Conservation (phyloP, 2,797 vertebrate species). For the Hylomyscus alleni region DNA sequence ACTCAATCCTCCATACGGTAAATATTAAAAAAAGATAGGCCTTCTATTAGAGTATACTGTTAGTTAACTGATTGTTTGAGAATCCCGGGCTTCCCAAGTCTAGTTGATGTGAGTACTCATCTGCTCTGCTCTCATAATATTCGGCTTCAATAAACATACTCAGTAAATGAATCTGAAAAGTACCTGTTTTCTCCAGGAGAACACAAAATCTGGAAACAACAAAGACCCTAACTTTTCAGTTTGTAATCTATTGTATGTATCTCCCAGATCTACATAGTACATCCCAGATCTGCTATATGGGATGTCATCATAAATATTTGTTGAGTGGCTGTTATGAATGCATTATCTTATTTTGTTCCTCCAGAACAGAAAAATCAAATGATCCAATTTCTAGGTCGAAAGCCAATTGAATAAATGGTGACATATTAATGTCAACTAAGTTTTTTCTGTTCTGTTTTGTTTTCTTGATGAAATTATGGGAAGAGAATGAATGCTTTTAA, state of each 20-base stretch:
- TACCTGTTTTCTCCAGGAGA: neutral
- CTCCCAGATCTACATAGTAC: neutral
- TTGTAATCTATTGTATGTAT: neutral
- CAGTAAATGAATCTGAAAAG: neutral
- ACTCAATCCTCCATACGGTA: neutral
- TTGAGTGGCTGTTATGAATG: neutral
- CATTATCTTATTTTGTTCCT: slow-evolving; percentile 10
- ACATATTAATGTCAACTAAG: slow-evolving; percentile 53
- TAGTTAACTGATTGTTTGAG: neutral
- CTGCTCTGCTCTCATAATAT: neutral
- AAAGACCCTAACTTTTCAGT: neutral
- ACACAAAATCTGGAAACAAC: neutral
- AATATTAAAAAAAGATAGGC: neutral
- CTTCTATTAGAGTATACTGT: neutral
- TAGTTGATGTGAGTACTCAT: neutral
- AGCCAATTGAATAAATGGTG: slow-evolving; percentile 6
- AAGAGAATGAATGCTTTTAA: neutral
- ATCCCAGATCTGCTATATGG: neutral
- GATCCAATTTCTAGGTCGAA: slow-evolving; percentile 19
- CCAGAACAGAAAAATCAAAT: slow-evolving; percentile 41
- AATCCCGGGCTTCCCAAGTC: neutral
- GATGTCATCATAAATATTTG: neutral
- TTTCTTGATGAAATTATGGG: slow-evolving; percentile 50
- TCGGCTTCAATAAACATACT: neutral
- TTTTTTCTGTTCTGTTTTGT: neutral